Evolutionary conservation across 2,113 vertebrate genomes (phyloP).

Genomic region (Syrmaticus mikado): DNA sequence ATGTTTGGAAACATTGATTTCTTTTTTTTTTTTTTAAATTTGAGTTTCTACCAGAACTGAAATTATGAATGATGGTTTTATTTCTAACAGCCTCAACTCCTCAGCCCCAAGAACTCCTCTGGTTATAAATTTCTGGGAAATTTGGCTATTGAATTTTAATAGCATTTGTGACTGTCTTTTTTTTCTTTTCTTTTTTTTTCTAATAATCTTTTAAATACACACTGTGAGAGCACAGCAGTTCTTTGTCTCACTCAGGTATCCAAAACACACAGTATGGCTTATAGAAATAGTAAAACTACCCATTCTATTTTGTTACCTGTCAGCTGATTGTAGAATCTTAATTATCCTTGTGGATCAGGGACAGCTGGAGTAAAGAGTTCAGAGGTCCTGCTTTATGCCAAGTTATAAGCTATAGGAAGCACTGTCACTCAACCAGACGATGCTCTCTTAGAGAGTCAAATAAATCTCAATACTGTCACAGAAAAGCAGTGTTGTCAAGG

Average conservation of each 20-base stretch:
- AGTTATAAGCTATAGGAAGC: not conserved
- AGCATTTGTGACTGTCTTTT: not conserved
- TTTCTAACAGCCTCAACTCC: not conserved
- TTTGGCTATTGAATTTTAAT: not conserved
- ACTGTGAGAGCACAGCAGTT: not conserved
- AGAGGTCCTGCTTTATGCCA: not conserved
- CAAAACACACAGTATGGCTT: not conserved
- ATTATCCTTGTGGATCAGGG: not conserved
- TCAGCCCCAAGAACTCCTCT: not conserved
- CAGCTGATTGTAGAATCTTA: not conserved
- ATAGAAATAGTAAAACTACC: not conserved
- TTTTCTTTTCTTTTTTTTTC: not conserved
- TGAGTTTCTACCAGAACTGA: not conserved
- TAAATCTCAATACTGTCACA: not conserved
- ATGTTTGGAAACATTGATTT: constrained; percentile 33
- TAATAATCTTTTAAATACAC: not conserved
- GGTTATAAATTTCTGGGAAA: not conserved
- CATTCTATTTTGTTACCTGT: not conserved
- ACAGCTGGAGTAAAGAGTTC: not conserved
- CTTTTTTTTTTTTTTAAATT: not conserved
- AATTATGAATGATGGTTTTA: not conserved
- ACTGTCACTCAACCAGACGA: not conserved
- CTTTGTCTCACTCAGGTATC: not conserved
- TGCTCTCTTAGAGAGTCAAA: not conserved
- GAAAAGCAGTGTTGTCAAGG: not conserved